These are phyloP conservation scores for Masnerella sp. DNA, from an alignment of 2,888 invertebrate genomes.

Conservation along the genomic window DNA sequence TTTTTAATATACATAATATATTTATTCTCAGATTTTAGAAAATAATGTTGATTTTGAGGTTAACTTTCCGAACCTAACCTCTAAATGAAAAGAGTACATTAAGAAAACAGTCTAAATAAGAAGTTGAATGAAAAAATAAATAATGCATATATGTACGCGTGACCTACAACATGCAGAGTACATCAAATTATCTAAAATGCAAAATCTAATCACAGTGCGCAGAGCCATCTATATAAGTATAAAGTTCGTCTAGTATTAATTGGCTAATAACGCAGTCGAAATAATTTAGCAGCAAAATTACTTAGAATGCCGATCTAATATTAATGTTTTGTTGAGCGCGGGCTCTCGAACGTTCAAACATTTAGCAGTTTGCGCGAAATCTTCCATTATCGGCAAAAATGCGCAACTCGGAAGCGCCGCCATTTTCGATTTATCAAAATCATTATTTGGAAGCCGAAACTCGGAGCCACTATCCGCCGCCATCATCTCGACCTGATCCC, in stretches of 20 bases:
- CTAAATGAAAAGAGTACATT: too few species aligned
- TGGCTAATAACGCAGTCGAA: slow-evolving; percentile 6
- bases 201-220: slow-evolving; percentile 5
- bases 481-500: slow-evolving; percentile 5
- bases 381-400: slow-evolving; percentile 6
- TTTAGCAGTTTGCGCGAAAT: slow-evolving; percentile 2
- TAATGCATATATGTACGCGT: too few species aligned
- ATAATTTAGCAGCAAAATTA: slow-evolving; percentile 27
- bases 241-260: slow-evolving; percentile 23
- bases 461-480: background rate
- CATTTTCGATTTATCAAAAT: slow-evolving; percentile 12
- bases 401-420: background rate
- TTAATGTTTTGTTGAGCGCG: slow-evolving; percentile 12
- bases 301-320: slow-evolving; percentile 16
- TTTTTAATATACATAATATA: too few species aligned
- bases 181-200: background rate
- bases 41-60: too few species aligned
- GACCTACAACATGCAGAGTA: too few species aligned
- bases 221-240: slow-evolving; percentile 1
- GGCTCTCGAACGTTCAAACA: background rate
- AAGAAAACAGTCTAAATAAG: too few species aligned
- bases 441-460: slow-evolving; percentile 12
- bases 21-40: too few species aligned
- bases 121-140: too few species aligned
- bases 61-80: too few species aligned